Percentiles rank a stretch among this genome's conserved stretches.
phyloP scores from a whole-genome alignment of 2,113 vertebrate species.

The Fulica atra region DNA sequence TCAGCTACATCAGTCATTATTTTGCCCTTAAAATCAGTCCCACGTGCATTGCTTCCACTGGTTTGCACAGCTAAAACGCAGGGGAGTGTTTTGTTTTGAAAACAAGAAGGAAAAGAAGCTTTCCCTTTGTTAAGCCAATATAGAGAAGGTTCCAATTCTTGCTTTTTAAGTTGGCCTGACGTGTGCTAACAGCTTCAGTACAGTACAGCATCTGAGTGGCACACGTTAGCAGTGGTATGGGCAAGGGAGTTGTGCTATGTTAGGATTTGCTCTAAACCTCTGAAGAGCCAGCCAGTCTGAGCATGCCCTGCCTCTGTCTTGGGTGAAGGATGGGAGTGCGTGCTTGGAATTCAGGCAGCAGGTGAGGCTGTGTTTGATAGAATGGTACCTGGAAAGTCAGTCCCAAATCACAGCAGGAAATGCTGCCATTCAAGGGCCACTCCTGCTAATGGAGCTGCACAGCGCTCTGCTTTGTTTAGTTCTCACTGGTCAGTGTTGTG shows the following conservation, averaged over 20 bases:
- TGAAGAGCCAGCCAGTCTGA: neutral
- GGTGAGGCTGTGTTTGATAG: neutral
- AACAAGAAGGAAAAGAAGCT: neutral
- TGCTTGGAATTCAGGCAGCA: neutral
- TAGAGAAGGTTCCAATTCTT: neutral
- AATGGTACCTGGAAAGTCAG: neutral
- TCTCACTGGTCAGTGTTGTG: neutral
- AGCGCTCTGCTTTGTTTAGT: neutral
- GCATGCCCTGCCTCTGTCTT: fast-evolving
- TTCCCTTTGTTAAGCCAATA: neutral
- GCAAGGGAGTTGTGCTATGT: fast-evolving
- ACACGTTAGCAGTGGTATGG: neutral
- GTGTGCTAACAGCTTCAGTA: neutral
- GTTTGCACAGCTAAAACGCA: neutral
- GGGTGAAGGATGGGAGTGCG: fast-evolving
- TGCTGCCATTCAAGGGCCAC: neutral
- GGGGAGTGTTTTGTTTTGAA: neutral
- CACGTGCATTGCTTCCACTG: neutral
- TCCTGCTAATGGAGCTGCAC: neutral
- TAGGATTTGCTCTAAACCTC: neutral
- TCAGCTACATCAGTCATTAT: neutral
- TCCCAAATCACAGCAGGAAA: neutral
- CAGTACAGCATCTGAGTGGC: no score
- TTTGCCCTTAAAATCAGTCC: neutral
- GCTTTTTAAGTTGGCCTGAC: neutral